Percentiles rank a stretch among this genome's conserved stretches.
phyloP scores from a whole-genome alignment of 1,140 invertebrate species.

The Macrostomum lignano region DNA sequence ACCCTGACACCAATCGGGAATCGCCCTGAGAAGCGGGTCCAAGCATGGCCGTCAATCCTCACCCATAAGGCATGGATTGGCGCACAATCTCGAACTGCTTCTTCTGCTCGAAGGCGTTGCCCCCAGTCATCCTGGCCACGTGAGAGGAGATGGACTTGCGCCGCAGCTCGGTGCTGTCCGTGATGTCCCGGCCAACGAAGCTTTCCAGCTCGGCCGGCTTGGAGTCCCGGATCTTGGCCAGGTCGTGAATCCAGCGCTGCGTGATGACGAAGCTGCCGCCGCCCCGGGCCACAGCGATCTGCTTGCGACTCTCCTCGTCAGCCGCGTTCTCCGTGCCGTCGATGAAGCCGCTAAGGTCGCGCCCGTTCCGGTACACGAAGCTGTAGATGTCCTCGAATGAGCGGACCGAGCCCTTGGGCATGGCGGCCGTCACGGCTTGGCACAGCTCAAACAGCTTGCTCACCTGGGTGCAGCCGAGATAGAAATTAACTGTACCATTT shows the following conservation, averaged over 20 bases:
- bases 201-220: constrained; percentile 15
- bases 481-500: constrained; percentile 23
- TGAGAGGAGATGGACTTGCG: constrained; percentile 17
- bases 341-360: constrained; percentile 23
- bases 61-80: constrained; percentile 20
- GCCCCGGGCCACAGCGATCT: constrained; percentile 16
- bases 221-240: constrained; percentile 12
- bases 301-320: constrained; percentile 15
- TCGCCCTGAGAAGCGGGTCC: too few species aligned
- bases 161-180: constrained; percentile 16
- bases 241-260: constrained; percentile 23
- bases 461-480: constrained; percentile 16
- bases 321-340: constrained; percentile 23
- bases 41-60: too few species aligned
- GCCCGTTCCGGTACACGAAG: constrained; percentile 18
- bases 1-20: too few species aligned
- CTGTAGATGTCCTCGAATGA: constrained; percentile 21
- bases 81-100: constrained; percentile 17
- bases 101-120: constrained; percentile 13
- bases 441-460: constrained; percentile 21
- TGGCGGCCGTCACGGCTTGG: constrained; percentile 12
- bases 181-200: constrained; percentile 13
- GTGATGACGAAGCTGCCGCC: constrained; percentile 26
- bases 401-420: constrained; percentile 14
- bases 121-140: constrained; percentile 21